Conservation (phyloP, 2,113 vertebrate species). For the Seriola rivoliana region DNA sequence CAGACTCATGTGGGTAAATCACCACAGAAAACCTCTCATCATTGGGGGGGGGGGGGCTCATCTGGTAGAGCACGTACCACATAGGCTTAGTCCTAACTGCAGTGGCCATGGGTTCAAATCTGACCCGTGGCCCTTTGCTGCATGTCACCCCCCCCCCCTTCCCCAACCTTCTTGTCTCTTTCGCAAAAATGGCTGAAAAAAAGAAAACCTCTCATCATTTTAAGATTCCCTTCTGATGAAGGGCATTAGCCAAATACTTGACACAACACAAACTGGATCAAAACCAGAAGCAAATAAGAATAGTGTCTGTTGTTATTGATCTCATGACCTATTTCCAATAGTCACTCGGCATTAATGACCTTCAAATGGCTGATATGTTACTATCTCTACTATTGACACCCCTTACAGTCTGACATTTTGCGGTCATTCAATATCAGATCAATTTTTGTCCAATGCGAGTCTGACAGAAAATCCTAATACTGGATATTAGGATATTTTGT, state of each 20-base stretch:
- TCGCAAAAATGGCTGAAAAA: too few relatives aligned
- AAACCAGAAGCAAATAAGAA: constrained; percentile 9
- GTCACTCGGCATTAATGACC: constrained; percentile 47
- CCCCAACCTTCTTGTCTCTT: too few relatives aligned
- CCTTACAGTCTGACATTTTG: constrained; percentile 33
- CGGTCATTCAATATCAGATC: constrained; percentile 49
- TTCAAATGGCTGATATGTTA: constrained; percentile 32
- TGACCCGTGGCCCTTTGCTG: too few relatives aligned
- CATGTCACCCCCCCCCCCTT: too few relatives aligned
- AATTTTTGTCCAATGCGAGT: constrained; percentile 24
- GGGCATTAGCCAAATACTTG: constrained; percentile 1
- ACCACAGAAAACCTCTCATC: constrained; percentile 18
- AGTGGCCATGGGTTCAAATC: too few relatives aligned
- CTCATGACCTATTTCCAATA: constrained; percentile 49
- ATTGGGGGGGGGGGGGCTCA: not conserved
- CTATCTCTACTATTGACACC: constrained; percentile 27
- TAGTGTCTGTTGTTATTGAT: constrained; percentile 38
- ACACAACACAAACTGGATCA: not conserved
- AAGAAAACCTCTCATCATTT: constrained; percentile 19
- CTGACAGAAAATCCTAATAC: constrained; percentile 7
- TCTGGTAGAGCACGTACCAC: too few relatives aligned
- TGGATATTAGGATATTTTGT: not conserved
- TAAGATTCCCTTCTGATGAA: constrained; percentile 7
- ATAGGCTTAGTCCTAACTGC: too few relatives aligned
- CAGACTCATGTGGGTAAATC: constrained; percentile 33